Conservation (phyloP, 2,888 invertebrate genomes). For the Coelogynopora nodosa region DNA sequence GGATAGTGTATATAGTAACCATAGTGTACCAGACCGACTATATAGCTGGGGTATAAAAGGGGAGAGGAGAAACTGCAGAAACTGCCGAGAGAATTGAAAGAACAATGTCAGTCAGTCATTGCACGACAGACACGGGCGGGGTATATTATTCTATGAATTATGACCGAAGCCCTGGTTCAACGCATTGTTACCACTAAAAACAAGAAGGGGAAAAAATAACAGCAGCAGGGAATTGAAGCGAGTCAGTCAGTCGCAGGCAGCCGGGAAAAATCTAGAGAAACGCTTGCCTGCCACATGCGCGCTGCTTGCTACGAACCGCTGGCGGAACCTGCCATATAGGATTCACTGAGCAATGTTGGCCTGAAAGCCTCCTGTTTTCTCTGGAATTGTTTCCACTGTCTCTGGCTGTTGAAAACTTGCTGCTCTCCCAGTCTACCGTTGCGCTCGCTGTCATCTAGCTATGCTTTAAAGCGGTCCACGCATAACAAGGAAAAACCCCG, state of each 20-base stretch:
- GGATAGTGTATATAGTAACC: background rate
- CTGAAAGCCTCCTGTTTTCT: too few species aligned
- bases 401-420: too few species aligned
- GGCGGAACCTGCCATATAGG: slow-evolving; percentile 25
- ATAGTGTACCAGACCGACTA: background rate
- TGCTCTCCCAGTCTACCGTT: too few species aligned
- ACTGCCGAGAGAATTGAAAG: background rate
- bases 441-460: too few species aligned
- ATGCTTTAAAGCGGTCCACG: too few species aligned
- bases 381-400: too few species aligned
- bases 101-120: slow-evolving; percentile 24
- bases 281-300: background rate
- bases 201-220: slow-evolving; percentile 10
- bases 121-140: background rate
- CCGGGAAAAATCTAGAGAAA: too few species aligned
- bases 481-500: too few species aligned
- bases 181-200: slow-evolving; percentile 28
- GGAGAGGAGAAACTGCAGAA: background rate
- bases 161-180: slow-evolving; percentile 1
- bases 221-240: background rate
- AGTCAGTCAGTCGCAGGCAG: background rate
- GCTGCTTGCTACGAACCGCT: background rate
- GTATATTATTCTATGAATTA: slow-evolving; percentile 19
- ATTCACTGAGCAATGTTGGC: too few species aligned
- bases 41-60: background rate